Conservation (phyloP, 2,797 vertebrate species). For the Gouania willdenowi region DNA sequence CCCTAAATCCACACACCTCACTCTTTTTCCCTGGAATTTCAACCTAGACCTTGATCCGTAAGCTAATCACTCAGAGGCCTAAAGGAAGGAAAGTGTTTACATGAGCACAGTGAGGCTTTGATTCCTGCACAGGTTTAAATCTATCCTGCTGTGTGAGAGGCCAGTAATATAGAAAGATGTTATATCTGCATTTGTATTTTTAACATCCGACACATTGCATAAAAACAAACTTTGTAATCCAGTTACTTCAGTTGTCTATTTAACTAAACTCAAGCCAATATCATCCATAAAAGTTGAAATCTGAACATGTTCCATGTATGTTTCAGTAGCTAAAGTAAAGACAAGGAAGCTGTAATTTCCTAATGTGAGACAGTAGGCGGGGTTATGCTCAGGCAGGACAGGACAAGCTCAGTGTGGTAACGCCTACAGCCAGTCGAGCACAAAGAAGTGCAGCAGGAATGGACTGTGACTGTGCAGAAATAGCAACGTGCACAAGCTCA, state of each 20-base stretch:
- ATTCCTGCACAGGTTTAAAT: conserved; percentile 1
- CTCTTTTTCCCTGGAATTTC: conserved; percentile 17
- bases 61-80: conserved; percentile 14
- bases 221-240: background rate
- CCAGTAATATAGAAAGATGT: too few species aligned
- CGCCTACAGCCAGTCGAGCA: conserved; percentile 18
- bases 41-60: conserved; percentile 25
- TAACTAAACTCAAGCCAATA: too few species aligned
- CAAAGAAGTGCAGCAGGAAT: conserved; percentile 14
- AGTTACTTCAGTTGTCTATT: too few species aligned
- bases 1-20: background rate
- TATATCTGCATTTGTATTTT: too few species aligned
- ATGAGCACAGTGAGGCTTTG: conserved; percentile 8
- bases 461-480: conserved; percentile 52
- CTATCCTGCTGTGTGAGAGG: too few species aligned
- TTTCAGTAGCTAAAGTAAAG: too few species aligned
- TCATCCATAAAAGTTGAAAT: too few species aligned
- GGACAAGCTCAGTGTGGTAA: conserved; percentile 23
- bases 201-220: too few species aligned
- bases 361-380: background rate
- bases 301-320: too few species aligned
- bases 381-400: conserved; percentile 13
- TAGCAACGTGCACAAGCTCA: background rate
- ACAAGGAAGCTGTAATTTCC: conserved; percentile 30
- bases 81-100: background rate